These are phyloP conservation scores for Tokudaia muenninki DNA, from an alignment of 2,797 vertebrate genomes.

Conservation along the genomic window DNA sequence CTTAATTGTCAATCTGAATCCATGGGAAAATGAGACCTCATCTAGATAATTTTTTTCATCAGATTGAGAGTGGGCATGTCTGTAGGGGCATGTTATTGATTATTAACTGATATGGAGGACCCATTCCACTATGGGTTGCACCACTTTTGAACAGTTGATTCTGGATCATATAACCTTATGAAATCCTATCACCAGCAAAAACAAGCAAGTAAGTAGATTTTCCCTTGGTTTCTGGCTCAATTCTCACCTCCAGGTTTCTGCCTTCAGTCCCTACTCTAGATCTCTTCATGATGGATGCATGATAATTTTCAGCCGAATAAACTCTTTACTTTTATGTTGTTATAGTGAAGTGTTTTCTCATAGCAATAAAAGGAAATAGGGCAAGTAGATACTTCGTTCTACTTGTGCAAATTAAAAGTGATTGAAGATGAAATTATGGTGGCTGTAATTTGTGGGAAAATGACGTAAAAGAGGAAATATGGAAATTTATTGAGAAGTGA, in stretches of 20 bases:
- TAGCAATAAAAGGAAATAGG: neutral
- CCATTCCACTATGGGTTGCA: too few relatives aligned
- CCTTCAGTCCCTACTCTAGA: neutral
- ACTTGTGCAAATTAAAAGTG: neutral
- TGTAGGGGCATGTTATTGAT: neutral
- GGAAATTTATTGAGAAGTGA: neutral
- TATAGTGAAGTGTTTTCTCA: neutral
- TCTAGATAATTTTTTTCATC: neutral
- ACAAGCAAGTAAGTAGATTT: neutral
- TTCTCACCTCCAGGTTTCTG: neutral
- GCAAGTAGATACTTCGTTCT: neutral
- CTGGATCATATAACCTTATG: neutral
- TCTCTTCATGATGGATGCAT: neutral
- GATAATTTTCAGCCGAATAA: neutral
- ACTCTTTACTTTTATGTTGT: neutral
- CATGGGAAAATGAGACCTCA: neutral
- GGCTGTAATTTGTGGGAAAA: conserved; percentile 2
- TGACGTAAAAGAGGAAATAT: neutral
- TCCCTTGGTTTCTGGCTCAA: neutral
- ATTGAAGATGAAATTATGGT: neutral
- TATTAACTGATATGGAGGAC: neutral
- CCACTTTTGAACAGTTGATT: neutral
- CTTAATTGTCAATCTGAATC: neutral
- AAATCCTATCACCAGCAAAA: neutral
- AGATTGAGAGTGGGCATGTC: neutral